Evolutionary conservation across 2,797 vertebrate genomes (phyloP).

Genomic region (Sebastes wilsoni): DNA sequence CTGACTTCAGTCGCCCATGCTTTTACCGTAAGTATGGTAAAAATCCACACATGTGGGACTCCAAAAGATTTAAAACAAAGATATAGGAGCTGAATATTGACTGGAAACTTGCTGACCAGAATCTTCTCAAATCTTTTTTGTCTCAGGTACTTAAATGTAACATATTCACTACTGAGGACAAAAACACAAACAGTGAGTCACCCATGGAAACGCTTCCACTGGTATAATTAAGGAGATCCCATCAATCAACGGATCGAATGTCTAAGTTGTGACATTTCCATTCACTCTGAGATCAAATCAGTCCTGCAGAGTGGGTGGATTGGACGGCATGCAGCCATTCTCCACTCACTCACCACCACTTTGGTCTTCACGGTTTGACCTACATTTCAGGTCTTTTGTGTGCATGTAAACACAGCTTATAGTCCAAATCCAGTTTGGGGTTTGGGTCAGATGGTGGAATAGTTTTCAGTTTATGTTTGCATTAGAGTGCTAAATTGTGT

Average conservation of each 20-base stretch:
- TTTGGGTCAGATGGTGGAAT: conserved; percentile 31
- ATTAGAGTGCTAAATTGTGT: background rate
- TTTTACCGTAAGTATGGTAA: background rate
- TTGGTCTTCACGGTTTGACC: conserved; percentile 49
- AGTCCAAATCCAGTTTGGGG: conserved; percentile 24
- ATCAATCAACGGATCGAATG: conserved; percentile 25
- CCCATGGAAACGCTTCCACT: background rate
- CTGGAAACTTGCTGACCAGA: background rate
- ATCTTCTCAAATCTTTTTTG: background rate
- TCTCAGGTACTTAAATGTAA: conserved; percentile 1
- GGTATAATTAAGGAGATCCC: background rate
- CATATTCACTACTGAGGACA: background rate
- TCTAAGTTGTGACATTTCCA: conserved; percentile 14
- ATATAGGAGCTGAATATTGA: background rate
- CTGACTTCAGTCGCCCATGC: background rate
- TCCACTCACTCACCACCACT: conserved; percentile 13
- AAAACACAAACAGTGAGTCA: conserved; percentile 12
- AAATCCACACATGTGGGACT: background rate
- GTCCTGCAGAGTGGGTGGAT: background rate
- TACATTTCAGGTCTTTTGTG: conserved; percentile 48
- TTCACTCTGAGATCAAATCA: conserved; percentile 27
- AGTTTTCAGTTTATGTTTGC: background rate
- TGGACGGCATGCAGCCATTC: conserved; percentile 4
- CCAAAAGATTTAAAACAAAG: conserved; percentile 11
- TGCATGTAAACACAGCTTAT: conserved; percentile 44